Evolutionary conservation across 2,888 invertebrate genomes (phyloP), one percentile per base, ranked within the genome.

Genomic region (Apantesis nais): DNA sequence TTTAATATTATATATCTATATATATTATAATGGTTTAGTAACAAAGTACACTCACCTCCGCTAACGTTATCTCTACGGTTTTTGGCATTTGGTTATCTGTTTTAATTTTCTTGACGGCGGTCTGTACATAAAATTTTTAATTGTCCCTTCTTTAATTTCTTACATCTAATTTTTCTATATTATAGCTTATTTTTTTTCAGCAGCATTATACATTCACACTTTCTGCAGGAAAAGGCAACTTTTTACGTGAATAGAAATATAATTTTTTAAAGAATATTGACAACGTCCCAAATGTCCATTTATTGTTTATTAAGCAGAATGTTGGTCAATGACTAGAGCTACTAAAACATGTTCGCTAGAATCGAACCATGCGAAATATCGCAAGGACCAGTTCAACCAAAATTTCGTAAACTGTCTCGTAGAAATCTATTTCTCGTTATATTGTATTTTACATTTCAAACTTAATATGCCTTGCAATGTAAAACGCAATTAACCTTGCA

Each of bases 181-280:
- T 83, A 79, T 74, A 84, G 77, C 71, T 83, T 85, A 83, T 78
- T 79, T 84, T 87, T n/a, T 84, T 87, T 86, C 83, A 77, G 83
- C 83, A 80, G 85, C 82, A 63, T 82, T 83, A 80, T 78, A 84
- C 80, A 84, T 84, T 92, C 89, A 93, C 86, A 89, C 88, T 91
- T 91, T 93, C 93, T 93, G 92, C 84, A 85, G 91, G 89, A 88
- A 91, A 90, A 91, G 88, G 91, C 88, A 90, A 89, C 82, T 86
- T 88, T 87, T 85, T 80, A 58, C 39, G 37, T 58, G 14, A 81
- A 74, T 76, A 73, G 63, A 62, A 73, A 8, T 60, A 60, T 39
- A 37, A 7, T 63, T 68, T 55, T 41, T 25, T 25, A 37, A 29
- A 14, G 41, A 75, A n/a, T 74, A 62, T 74, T 78, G 71, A 74